These are phyloP conservation scores for Pongo abelii DNA, from an alignment of 2,113 vertebrate species.

Conservation along the genomic window DNA sequence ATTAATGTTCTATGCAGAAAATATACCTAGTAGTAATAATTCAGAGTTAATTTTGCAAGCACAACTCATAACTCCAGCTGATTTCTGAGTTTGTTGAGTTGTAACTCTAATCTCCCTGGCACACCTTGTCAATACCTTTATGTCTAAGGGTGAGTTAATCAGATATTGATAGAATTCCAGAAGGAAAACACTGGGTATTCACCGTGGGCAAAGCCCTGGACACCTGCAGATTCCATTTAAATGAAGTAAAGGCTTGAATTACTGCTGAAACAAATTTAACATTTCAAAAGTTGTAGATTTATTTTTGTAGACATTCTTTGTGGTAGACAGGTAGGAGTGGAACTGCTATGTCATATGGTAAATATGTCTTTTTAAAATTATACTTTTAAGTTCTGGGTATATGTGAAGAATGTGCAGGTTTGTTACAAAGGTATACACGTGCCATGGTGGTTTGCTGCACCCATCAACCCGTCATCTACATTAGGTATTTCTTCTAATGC, in stretches of 20 bases:
- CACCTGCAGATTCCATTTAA: not conserved
- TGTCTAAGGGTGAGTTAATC: constrained; percentile 27
- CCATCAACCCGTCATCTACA: no score
- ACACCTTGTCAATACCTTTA: not conserved
- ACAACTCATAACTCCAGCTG: not conserved
- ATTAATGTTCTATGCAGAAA: constrained; percentile 17
- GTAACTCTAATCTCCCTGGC: not conserved
- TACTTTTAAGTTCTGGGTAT: no score
- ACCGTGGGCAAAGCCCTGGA: not conserved
- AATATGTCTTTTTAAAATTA: no score
- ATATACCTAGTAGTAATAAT: not conserved
- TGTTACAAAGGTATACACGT: no score
- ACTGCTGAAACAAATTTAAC: constrained; percentile 9
- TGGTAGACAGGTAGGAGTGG: no score
- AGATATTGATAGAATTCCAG: not conserved
- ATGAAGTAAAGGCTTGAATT: constrained; percentile 10
- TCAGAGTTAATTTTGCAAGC: constrained; percentile 39
- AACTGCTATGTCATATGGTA: no score
- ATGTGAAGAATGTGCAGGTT: no score
- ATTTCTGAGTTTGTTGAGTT: constrained; percentile 19
- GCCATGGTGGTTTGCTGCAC: no score
- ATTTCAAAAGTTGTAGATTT: constrained; percentile 4
- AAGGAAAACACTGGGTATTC: not conserved
- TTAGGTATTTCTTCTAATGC: no score
- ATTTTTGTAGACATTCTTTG: no score